Base-by-base conservation (phyloP, 2,797 vertebrate genomes). In the Bufotes viridis region DNA sequence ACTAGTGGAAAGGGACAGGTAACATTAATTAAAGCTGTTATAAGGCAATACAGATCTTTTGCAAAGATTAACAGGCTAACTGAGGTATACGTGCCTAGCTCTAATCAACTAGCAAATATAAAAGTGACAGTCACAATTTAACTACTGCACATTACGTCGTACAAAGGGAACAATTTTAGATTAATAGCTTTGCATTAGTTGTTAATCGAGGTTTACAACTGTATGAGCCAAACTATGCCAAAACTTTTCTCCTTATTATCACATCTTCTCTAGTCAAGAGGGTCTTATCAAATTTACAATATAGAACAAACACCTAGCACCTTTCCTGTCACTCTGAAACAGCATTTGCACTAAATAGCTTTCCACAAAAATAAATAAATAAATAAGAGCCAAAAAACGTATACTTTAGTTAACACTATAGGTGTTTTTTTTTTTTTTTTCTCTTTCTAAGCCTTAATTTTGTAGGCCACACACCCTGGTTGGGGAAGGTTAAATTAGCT, bases 241-340 rank as follows among this genome's bases (percentile, higher is more conserved):
- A 63, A n/a, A n/a, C 22, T 17, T 69, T 18, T 69, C 29, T 69
- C 13, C 49, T 55, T 82, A 11, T 29, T 49, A 67, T 14, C 7
- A 15, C 26, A n/a, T n/a, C n/a, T n/a, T n/a, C n/a, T 49, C 13
- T 22, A 34, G n/a, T 70, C 67, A 82, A 57, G 49, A 55, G 65
- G 55, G 53, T 51, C 81, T 55, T 82, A 82, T 70, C 49, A 82
- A 70, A 70, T 82, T n/a, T n/a, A n/a, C n/a, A n/a, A n/a, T n/a
- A 29, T 34, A 55, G 65, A 57, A 82, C 49, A 69, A 70, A 82
- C 24, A n/a, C 42, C 81, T 70, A 70, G 24, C 49, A 82, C 63
- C 65, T 82, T 82, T 63, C 34, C 51, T 70, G 49, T 20, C 63
- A 82, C 29, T 82, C n/a, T 8, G 22, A 69, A 82, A 82, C 61